Base-by-base conservation (phyloP, 2,888 invertebrate genomes). In the Steinernema hermaphroditum region DNA sequence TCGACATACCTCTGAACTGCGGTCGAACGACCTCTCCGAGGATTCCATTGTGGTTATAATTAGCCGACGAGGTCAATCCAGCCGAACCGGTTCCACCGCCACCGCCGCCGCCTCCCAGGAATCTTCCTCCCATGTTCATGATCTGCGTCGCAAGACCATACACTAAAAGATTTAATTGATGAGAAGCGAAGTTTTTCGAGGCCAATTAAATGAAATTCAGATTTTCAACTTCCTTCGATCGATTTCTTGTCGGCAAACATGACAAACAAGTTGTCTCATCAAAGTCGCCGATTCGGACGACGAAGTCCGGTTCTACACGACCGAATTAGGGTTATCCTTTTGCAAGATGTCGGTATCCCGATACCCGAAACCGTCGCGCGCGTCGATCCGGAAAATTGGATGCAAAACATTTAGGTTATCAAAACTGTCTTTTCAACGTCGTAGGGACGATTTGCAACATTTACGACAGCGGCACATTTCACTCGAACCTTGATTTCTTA, bases 71-170 rank as follows among this genome's bases (percentile, higher is more conserved):
- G 12, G 62, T 46, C 14, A 19, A 43, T 34, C 69, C 57, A 22
- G 57, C n/a, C n/a, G 70, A 54, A 32, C 69, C 49, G 32, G 68
- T 14, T 1, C 72, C 72, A n/a, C 27, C 27, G 29, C 19, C 16
- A 16, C 72, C 29, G 41, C 54, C 32, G 46, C 74, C 16, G 68
- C 37, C n/a, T 76, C 71, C 77, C 9, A 77, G 68, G 41, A 77
- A 70, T 37, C 73, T 78, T 0, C 77, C 77, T 37, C 77, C 77
- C 19, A 77, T 57, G 50, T 77, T 78, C 77, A 77, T 77, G 68
- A 77, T 57, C 34, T 77, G 77, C 24, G 77, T 77, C 29, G 77
- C 77, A 41, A 77, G 54, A n/a, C 75, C 73, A 37, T 77, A 77
- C 43, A 77, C 77, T 79, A 37, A 70, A 76, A 70, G 4, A 49